Evolutionary conservation across 2,888 invertebrate genomes (phyloP), one percentile per base, ranked within the genome.

Genomic region (Andrena haemorrhoa): DNA sequence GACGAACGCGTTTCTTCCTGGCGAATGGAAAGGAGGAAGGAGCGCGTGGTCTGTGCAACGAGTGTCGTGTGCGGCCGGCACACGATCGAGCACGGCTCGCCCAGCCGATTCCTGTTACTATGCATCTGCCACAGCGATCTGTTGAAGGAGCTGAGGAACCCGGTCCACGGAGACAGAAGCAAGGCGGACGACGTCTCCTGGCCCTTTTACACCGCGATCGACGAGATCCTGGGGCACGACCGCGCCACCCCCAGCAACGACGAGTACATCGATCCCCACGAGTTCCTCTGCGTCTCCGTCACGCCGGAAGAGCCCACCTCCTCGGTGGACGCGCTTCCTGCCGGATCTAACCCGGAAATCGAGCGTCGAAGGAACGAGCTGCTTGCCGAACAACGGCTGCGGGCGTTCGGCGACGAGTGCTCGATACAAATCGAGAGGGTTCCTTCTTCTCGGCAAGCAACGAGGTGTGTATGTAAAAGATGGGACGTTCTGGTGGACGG

Each of bases 181-280:
- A 90, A 89, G 66, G 90, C 90, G 65, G 90, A 93, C 89, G 92
- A 92, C 85, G 89, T 92, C 49, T 92, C 92, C 31, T 91, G 91
- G 92, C 92, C 92, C 68, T 93, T 92, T 82, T 92, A 91, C 88
- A 84, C 84, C 61, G 91, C 91, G 33, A 91, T 92, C 85, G 92
- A 92, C 86, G 91, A 92, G 80, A 88, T 92, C 31, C 85, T 91
- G 33, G 90, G 91, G 33, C 66, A 84, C 83, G 83, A 79, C 47
- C 76, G 81, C 23, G 79, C 70, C 47, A 84, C 87, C 71, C 83
- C 84, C 75, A 86, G 77, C 72, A 79, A 84, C 75, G 85, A 89
- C 60, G 88, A 84, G 23, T 85, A 86, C 53, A 89, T 93, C 71
- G 90, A 93, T 86, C 91, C 92, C 2, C 89, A 90, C 77, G 90